Base-by-base conservation (phyloP, 2,797 vertebrate species). In the Crenuchus spilurus region DNA sequence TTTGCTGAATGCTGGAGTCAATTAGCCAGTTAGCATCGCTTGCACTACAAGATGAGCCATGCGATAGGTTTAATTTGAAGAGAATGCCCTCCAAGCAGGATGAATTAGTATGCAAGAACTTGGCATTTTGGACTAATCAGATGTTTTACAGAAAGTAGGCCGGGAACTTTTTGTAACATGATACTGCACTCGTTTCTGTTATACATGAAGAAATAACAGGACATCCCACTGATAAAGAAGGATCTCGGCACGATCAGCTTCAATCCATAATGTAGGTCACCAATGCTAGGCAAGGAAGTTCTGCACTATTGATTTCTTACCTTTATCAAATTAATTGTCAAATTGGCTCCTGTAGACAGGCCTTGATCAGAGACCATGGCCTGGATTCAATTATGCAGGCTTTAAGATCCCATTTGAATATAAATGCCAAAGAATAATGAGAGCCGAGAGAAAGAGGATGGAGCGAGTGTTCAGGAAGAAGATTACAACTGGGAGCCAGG, bases 401-500 rank as follows among this genome's bases (percentile, higher is more conserved):
- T 82, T 74, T 66, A 37, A 67, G 31, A 33, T 66, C 68, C 37
- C 48, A 74, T 82, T 82, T 75, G 63, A 82, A 82, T 77, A 46
- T 74, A 82, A 82, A 80, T 75, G 80, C 68, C 55, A 67, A 60
- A 74, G 58, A 42, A 79, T 77, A 75, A 78, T 70, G 73, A 77
- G 61, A 49, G 44, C n/a, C 55, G 30, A 66, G 69, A 61, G 68
- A 71, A 61, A 70, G 49, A 35, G 65, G 67, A 81, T 72, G 77
- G 72, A 74, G 58, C 24, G 35, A 63, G 71, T 73, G 58, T 75
- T 77, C 18, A 8, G 55, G 35, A 75, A 69, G 54, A 71, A 70
- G 75, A 81, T 77, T 83, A 81, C 67, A 79, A 61, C 39, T 69
- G 79, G 79, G 72, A 81, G 77, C 72, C 73, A 44, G 74, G 77